These are phyloP conservation scores for Triplophysa rosa DNA, from an alignment of 2,113 vertebrate genomes.

Conservation along the genomic window DNA sequence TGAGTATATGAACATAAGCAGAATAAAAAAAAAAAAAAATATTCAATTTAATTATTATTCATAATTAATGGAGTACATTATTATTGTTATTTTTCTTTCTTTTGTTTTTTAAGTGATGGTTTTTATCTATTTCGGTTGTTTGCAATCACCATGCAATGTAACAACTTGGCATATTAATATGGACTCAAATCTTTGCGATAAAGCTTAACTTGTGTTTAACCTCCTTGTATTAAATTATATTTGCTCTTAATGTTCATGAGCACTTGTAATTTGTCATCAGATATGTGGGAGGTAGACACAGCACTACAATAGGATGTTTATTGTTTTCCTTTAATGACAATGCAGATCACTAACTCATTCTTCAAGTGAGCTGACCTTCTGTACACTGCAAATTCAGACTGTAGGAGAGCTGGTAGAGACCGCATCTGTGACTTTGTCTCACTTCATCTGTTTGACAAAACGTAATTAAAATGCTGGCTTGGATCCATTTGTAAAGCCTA, in stretches of 20 bases:
- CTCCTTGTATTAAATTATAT: not conserved
- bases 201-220: not conserved
- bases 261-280: constrained; percentile 16
- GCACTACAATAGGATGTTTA: not conserved
- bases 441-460: constrained; percentile 46
- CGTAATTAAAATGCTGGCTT: constrained; percentile 50
- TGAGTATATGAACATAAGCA: too few species aligned
- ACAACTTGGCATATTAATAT: too few species aligned
- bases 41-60: too few species aligned
- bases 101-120: too few species aligned
- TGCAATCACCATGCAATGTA: too few species aligned
- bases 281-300: not conserved
- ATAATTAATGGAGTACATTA: too few species aligned
- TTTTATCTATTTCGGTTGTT: too few species aligned
- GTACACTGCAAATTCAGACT: not conserved
- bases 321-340: not conserved
- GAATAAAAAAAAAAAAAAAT: too few species aligned
- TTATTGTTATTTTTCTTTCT: too few species aligned
- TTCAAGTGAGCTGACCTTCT: too few species aligned
- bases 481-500: constrained; percentile 30
- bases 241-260: constrained; percentile 24
- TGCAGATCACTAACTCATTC: too few species aligned
- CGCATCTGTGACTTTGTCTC: not conserved
- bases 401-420: not conserved
- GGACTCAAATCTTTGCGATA: not conserved